Evolutionary conservation across 2,113 vertebrate species (phyloP).

Genomic region (Psettodes erumei): DNA sequence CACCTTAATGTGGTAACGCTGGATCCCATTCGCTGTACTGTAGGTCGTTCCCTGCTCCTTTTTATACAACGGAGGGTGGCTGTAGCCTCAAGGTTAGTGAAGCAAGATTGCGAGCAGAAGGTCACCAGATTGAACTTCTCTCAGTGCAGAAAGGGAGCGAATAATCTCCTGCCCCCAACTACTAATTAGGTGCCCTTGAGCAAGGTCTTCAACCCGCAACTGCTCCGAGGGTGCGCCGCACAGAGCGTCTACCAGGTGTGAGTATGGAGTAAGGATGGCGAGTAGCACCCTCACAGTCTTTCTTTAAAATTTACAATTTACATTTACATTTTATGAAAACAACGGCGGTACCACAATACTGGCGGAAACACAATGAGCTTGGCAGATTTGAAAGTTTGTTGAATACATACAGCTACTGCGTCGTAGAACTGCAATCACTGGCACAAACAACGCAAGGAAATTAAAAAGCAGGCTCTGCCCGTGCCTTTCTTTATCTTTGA

Average conservation of each 20-base stretch:
- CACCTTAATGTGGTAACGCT: slow-evolving; percentile 56
- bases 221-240: slow-evolving; percentile 30
- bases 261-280: slow-evolving; percentile 28
- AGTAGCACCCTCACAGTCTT: slow-evolving; percentile 20
- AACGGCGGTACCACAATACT: slow-evolving; percentile 26
- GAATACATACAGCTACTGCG: slow-evolving; percentile 25
- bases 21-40: slow-evolving; percentile 22
- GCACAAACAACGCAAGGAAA: slow-evolving; percentile 65
- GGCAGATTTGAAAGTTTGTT: slow-evolving; percentile 36
- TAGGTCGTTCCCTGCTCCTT: slow-evolving; percentile 22
- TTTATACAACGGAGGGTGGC: slow-evolving; percentile 43
- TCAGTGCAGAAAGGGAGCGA: slow-evolving; percentile 47
- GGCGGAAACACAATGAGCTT: slow-evolving; percentile 15
- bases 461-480: slow-evolving; percentile 51
- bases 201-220: slow-evolving; percentile 64
- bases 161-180: slow-evolving; percentile 66
- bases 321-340: slow-evolving; percentile 38
- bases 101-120: slow-evolving; percentile 64
- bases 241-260: slow-evolving; percentile 53
- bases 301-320: too few relatives aligned
- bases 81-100: slow-evolving; percentile 59
- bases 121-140: slow-evolving; percentile 69
- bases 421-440: slow-evolving; percentile 54
- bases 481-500: slow-evolving; percentile 73
- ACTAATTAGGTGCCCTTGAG: slow-evolving; percentile 74